Percentiles rank a stretch among this genome's conserved stretches.
Conservation (phyloP, 2,888 invertebrate genomes). For the Macaria notata region DNA sequence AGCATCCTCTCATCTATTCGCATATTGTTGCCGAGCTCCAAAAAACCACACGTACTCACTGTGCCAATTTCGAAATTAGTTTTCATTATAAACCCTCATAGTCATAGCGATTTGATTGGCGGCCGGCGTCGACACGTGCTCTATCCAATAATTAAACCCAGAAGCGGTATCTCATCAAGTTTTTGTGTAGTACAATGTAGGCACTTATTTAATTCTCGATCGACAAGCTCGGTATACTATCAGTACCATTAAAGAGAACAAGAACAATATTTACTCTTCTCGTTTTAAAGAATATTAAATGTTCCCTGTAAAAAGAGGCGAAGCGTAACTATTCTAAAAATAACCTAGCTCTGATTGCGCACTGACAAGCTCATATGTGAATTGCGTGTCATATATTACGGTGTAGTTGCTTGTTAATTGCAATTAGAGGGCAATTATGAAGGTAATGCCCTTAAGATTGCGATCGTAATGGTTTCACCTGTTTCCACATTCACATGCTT, state of each 20-base stretch:
- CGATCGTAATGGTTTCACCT: slow-evolving; percentile 54
- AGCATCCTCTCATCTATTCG: slow-evolving; percentile 47
- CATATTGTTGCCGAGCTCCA: slow-evolving; percentile 47
- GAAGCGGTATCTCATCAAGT: slow-evolving; percentile 20
- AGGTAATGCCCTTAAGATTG: slow-evolving; percentile 44
- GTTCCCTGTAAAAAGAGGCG: slow-evolving; percentile 27
- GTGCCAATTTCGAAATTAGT: slow-evolving; percentile 33
- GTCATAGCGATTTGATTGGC: slow-evolving; percentile 26
- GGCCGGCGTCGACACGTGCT: slow-evolving; percentile 17
- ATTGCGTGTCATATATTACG: slow-evolving; percentile 47
- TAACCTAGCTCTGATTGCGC: slow-evolving; percentile 40
- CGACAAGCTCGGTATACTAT: slow-evolving; percentile 9
- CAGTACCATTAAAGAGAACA: not conserved
- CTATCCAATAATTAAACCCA: slow-evolving; percentile 22
- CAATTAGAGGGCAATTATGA: slow-evolving; percentile 55
- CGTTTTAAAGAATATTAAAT: slow-evolving; percentile 9
- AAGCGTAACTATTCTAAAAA: slow-evolving; percentile 37
- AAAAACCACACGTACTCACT: slow-evolving; percentile 28
- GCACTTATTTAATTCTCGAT: slow-evolving; percentile 9
- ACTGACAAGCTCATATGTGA: slow-evolving; percentile 45
- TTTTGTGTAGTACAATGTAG: slow-evolving; percentile 18
- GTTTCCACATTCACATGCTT: slow-evolving; percentile 47
- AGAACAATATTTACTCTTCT: too few relatives aligned
- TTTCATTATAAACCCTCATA: slow-evolving; percentile 30
- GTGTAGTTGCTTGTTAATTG: slow-evolving; percentile 49